Conservation (phyloP, 2,888 invertebrate genomes). For the Leucania comma region DNA sequence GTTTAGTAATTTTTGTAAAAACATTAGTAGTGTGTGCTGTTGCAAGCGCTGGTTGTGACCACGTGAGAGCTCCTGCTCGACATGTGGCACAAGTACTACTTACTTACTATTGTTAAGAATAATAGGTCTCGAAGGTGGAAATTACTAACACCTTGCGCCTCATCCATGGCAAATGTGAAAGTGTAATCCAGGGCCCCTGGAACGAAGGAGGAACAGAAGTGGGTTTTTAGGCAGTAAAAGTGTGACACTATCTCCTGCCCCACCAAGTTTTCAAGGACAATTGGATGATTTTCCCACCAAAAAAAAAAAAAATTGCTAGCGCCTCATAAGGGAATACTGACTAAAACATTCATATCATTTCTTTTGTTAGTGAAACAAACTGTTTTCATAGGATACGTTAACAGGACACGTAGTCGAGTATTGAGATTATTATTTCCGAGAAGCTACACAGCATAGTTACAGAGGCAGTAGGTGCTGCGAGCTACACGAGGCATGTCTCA, state of each 20-base stretch:
- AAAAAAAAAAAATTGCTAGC: background rate
- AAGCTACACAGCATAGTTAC: background rate
- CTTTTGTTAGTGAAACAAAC: background rate
- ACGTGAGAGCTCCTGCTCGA: background rate
- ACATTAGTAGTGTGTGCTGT: conserved; percentile 6
- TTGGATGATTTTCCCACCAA: too few relatives aligned
- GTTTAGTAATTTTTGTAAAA: conserved; percentile 28
- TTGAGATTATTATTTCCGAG: background rate
- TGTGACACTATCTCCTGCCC: too few relatives aligned
- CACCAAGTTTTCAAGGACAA: too few relatives aligned
- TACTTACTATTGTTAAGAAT: background rate
- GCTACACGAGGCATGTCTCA: background rate
- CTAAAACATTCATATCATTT: background rate
- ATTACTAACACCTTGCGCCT: too few relatives aligned
- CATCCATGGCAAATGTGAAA: too few relatives aligned
- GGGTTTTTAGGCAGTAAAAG: too few relatives aligned
- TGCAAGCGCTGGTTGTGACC: background rate
- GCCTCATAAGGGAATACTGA: too few relatives aligned
- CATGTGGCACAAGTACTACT: background rate
- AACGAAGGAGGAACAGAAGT: too few relatives aligned
- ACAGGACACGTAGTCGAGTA: background rate
- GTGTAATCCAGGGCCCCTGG: too few relatives aligned
- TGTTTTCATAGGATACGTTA: background rate
- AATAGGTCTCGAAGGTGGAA: background rate
- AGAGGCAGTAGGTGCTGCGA: background rate